Evolutionary conservation across 2,888 invertebrate genomes (phyloP), one percentile per base, ranked within the genome.

Genomic region (Xestia rhomboidea): DNA sequence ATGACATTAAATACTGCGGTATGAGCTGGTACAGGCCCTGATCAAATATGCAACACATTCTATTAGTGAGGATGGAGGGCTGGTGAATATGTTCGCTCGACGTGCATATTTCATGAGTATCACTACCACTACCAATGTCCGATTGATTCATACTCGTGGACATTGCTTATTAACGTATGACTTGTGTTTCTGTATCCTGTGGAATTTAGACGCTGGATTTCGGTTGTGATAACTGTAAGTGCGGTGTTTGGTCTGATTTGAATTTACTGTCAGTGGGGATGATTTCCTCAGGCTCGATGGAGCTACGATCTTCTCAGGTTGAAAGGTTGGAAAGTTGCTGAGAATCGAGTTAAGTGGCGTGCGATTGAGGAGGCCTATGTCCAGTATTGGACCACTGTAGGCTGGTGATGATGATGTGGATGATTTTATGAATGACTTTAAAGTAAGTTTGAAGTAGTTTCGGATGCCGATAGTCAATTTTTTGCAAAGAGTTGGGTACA

Each of bases 21-120:
- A 62, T 1, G 21, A 34, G 5, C 21, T 34, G 62, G 64, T 64
- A 41, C n/a, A 64, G 41, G 0, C 41, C 64, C 38, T 77, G 71
- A 87, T 91, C 84, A 90, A 90, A 90, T 91, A 90, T 91, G 88
- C 90, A 88, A 77, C 79, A 74, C 79, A 82, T 72, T 73, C 82
- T 83, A 89, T 84, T 86, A 89, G 87, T 57, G 77, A 62, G 49
- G 15, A 70, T 60, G 46, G 51, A 30, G 51, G 24, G 75, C 13
- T 21, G n/a, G 44, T 44, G 77, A 15, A 73, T 73, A 70, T 66
- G 77, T 67, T 75, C 68, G 64, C 51, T 68, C 18, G 38, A 41
- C 70, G 76, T 80, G 72, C 81, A 89, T 88, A 89, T 86, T 90
- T 87, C 80, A 89, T 89, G 82, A 72, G 70, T 82, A 77, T 79